Conservation (phyloP, 1,140 invertebrate species). For the Sinella curviseta region DNA sequence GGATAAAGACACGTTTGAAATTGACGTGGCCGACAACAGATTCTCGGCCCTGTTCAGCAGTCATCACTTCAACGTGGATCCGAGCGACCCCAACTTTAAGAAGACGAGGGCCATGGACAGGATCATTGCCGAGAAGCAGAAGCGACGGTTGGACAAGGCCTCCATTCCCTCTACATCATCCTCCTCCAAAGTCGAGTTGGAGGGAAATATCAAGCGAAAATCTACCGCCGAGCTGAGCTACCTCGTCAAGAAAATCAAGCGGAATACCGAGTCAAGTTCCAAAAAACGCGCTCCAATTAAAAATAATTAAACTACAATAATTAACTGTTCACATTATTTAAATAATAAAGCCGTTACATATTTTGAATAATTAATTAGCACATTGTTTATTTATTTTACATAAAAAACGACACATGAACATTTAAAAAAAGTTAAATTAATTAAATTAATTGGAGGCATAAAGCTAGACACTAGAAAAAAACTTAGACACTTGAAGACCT, state of each 20-base stretch:
- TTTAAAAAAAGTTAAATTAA: too few species aligned
- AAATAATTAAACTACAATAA: too few species aligned
- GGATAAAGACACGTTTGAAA: conserved; percentile 65
- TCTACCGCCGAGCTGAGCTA: conserved; percentile 64
- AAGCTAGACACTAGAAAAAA: too few species aligned
- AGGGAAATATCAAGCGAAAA: conserved; percentile 55
- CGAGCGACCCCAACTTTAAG: conserved; percentile 84
- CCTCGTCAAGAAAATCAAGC: conserved; percentile 73
- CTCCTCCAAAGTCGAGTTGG: conserved; percentile 31
- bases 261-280: too few species aligned
- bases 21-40: conserved; percentile 76
- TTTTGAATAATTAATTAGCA: too few species aligned
- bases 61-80: conserved; percentile 89
- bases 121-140: conserved; percentile 79
- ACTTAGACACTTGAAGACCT: too few species aligned
- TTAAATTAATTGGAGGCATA: too few species aligned
- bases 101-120: conserved; percentile 85
- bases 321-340: too few species aligned
- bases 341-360: too few species aligned
- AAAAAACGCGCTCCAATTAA: too few species aligned
- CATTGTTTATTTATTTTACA: too few species aligned
- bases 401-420: too few species aligned
- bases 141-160: conserved; percentile 60
- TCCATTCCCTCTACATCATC: background rate
- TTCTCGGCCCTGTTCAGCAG: conserved; percentile 83